Evolutionary conservation across 2,888 invertebrate species (phyloP).

Genomic region (Drosophila paracracens): DNA sequence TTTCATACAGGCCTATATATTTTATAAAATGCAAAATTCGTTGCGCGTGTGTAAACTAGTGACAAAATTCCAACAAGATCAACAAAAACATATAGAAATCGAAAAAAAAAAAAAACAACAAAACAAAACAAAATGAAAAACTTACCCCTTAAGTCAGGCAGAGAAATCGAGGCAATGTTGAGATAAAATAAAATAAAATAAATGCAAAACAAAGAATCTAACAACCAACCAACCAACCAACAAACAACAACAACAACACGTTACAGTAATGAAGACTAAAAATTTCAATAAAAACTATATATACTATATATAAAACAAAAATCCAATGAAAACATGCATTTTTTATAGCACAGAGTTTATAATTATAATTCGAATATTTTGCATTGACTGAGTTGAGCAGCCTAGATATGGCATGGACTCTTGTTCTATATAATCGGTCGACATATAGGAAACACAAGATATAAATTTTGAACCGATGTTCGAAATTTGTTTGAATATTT

Average conservation of each 20-base stretch:
- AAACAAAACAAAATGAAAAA: constrained; percentile 1
- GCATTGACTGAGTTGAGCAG: background rate
- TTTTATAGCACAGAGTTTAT: background rate
- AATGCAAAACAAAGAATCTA: constrained; percentile 10
- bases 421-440: background rate
- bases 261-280: constrained; percentile 75
- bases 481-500: no score
- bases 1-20: constrained; percentile 60
- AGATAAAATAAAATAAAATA: constrained; percentile 1
- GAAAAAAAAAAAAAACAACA: background rate
- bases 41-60: constrained; percentile 65
- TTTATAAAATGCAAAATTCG: constrained; percentile 42
- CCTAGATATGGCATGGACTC: background rate
- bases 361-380: background rate
- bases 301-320: constrained; percentile 56
- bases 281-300: constrained; percentile 78
- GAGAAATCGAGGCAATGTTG: constrained; percentile 25
- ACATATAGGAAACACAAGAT: background rate
- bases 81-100: constrained; percentile 5
- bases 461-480: background rate
- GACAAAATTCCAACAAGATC: constrained; percentile 46
- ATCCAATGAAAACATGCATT: constrained; percentile 29
- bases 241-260: constrained; percentile 49
- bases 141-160: constrained; percentile 51
- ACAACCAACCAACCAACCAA: constrained; percentile 36